Evolutionary conservation across 2,797 vertebrate genomes (phyloP).

Genomic region (Microhierax caerulescens): DNA sequence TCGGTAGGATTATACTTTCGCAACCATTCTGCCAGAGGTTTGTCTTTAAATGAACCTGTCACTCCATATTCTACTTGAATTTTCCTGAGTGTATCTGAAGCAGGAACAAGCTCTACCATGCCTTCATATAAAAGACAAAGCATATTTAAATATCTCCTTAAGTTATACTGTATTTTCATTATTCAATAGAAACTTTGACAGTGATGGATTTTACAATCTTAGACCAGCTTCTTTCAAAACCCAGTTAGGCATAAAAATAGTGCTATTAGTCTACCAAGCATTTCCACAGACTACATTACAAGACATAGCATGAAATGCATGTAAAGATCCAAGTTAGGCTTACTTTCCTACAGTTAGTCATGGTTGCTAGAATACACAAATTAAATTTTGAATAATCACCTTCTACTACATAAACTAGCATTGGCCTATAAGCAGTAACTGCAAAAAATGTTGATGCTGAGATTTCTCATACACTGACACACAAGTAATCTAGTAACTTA

Average conservation of each 20-base stretch:
- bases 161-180: neutral
- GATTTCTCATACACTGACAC: neutral
- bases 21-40: constrained; percentile 96
- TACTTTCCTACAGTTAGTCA: neutral
- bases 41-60: constrained; percentile 98
- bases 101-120: constrained; percentile 96
- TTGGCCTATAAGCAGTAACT: neutral
- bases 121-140: constrained; percentile 76
- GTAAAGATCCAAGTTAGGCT: neutral
- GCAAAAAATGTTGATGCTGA: neutral
- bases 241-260: neutral
- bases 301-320: neutral
- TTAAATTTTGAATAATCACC: neutral
- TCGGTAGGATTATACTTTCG: constrained; percentile 97
- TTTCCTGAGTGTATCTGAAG: constrained; percentile 95
- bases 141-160: neutral
- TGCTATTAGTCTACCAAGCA: neutral
- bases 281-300: neutral
- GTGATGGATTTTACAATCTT: neutral
- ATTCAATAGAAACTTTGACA: neutral
- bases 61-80: constrained; percentile 98
- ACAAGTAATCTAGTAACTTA: neutral
- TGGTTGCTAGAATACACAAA: neutral
- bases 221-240: neutral
- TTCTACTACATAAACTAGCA: neutral